Evolutionary conservation across 2,113 vertebrate species (phyloP).

Genomic region (Mobula birostris): DNA sequence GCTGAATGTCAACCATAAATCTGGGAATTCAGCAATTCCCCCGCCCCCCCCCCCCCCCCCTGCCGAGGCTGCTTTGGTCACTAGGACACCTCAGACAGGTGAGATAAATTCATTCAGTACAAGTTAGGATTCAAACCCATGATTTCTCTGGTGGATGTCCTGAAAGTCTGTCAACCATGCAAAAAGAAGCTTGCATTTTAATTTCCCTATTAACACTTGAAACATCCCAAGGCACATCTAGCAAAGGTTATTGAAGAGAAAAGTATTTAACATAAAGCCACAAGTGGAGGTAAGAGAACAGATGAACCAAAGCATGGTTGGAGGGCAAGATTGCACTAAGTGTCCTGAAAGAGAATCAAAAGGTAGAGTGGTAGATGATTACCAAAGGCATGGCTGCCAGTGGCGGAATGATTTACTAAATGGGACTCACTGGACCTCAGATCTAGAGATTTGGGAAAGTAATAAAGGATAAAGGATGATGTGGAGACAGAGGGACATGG

Average conservation of each 20-base stretch:
- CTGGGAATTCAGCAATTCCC: no score
- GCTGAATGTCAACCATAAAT: not conserved
- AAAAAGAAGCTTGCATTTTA: not conserved
- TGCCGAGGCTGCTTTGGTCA: not conserved
- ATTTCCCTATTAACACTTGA: not conserved
- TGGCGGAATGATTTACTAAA: not conserved
- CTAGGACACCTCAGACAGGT: not conserved
- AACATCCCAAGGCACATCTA: no score
- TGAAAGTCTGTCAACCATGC: not conserved
- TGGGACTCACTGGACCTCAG: not conserved
- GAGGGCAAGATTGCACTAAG: not conserved
- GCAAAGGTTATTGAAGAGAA: not conserved
- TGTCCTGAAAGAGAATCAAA: not conserved
- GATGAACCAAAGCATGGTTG: not conserved
- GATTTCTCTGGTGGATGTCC: not conserved
- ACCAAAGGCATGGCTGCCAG: not conserved
- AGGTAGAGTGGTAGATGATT: not conserved
- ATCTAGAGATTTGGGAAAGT: not conserved
- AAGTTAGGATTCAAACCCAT: not conserved
- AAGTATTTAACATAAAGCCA: not conserved
- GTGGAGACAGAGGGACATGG: not conserved
- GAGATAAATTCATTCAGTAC: not conserved
- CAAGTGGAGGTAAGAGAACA: not conserved
- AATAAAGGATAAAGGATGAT: not conserved
- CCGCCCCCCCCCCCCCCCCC: no score